Evolutionary conservation across 2,113 vertebrate species (phyloP).

Genomic region (Melierax canorus): DNA sequence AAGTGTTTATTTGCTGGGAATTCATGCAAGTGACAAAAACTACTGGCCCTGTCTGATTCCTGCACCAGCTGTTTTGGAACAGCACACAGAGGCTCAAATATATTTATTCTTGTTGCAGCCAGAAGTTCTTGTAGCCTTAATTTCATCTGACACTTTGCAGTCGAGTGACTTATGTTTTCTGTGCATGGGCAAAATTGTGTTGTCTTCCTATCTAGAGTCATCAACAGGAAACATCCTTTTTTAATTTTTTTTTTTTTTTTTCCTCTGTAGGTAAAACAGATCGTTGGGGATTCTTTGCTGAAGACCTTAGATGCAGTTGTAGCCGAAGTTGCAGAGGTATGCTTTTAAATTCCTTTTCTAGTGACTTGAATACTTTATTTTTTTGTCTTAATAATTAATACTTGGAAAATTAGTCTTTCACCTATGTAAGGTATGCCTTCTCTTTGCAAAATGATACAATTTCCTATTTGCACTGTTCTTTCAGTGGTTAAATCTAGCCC

Average conservation of each 20-base stretch:
- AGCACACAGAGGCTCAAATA: not conserved
- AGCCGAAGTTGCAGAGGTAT: conserved; percentile 81
- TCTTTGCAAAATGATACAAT: not conserved
- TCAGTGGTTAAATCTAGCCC: not conserved
- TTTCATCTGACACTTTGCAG: not conserved
- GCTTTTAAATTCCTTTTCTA: not conserved
- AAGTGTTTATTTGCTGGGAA: not conserved
- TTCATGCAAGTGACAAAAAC: not conserved
- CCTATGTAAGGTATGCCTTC: not conserved
- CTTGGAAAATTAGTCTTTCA: not conserved
- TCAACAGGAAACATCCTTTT: not conserved
- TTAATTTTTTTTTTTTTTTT: not conserved
- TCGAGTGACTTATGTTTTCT: not conserved
- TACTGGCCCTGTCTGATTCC: not conserved
- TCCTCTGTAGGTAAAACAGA: conserved; percentile 81
- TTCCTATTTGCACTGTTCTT: not conserved
- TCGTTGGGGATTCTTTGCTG: conserved; percentile 87
- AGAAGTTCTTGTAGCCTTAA: not conserved
- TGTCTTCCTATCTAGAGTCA: not conserved
- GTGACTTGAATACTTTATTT: not conserved
- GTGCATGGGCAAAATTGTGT: not conserved
- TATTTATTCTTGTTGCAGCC: not conserved
- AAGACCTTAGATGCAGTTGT: conserved; percentile 82
- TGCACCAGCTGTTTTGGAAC: not conserved
- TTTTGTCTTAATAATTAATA: not conserved